Conservation (phyloP, 2,888 invertebrate genomes). For the Arenicola marina region DNA sequence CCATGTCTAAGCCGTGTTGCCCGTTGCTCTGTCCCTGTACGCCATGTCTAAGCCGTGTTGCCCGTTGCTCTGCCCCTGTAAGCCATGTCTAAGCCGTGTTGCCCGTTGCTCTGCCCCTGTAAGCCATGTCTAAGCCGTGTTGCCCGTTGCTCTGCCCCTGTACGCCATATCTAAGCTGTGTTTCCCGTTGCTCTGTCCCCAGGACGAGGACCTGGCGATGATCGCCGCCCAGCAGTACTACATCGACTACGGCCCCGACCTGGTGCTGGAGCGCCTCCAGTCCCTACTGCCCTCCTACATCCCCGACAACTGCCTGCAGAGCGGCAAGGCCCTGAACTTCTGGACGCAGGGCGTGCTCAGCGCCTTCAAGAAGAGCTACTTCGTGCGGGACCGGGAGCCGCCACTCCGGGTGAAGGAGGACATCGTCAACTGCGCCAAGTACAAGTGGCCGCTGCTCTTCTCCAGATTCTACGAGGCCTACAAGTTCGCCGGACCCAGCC, state of each 20-base stretch:
- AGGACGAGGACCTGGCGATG: slow-evolving; percentile 96
- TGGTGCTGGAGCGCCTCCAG: slow-evolving; percentile 86
- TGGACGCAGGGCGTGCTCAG: slow-evolving; percentile 44
- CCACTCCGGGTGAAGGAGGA: slow-evolving; percentile 70
- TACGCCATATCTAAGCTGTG: too few relatives aligned
- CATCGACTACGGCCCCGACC: slow-evolving; percentile 88
- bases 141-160: too few relatives aligned
- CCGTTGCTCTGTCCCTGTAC: too few relatives aligned
- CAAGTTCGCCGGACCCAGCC: slow-evolving; percentile 82
- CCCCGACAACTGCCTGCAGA: slow-evolving; percentile 71
- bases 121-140: too few relatives aligned
- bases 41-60: too few relatives aligned
- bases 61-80: too few relatives aligned
- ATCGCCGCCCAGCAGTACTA: slow-evolving; percentile 99
- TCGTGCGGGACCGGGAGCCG: slow-evolving; percentile 86
- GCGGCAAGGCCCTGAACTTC: slow-evolving; percentile 39
- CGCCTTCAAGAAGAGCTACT: slow-evolving; percentile 73
- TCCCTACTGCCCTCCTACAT: slow-evolving; percentile 92
- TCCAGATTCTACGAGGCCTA: slow-evolving; percentile 98
- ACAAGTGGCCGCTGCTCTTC: slow-evolving; percentile 97
- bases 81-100: too few relatives aligned
- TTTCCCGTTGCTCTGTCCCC: too few relatives aligned
- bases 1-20: too few relatives aligned
- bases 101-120: too few relatives aligned
- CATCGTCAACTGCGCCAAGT: slow-evolving; percentile 97